Percentiles rank a stretch among this genome's conserved stretches.
phyloP scores from a whole-genome alignment of 2,113 vertebrate species.

The Phoxinus phoxinus region DNA sequence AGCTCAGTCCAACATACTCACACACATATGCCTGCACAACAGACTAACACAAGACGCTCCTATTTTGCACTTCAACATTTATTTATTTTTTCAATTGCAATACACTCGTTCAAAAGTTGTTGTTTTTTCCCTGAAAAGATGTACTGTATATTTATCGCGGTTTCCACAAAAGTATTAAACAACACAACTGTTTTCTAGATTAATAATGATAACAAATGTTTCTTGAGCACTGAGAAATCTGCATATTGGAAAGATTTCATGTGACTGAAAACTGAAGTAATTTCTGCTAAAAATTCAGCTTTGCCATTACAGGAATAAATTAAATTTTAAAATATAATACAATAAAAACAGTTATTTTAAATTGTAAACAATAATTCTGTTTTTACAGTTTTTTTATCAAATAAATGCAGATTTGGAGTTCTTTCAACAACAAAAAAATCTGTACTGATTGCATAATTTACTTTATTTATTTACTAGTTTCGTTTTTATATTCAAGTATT shows the following conservation, averaged over 20 bases:
- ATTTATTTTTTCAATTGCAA: too few species aligned
- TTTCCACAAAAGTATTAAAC: neutral
- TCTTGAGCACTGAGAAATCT: neutral
- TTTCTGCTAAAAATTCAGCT: neutral
- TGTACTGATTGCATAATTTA: neutral
- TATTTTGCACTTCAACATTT: neutral
- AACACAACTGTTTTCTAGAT: neutral
- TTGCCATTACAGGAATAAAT: neutral
- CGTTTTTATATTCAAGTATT: neutral
- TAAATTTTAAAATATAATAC: neutral
- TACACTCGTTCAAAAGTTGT: too few species aligned
- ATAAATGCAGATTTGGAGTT: too few species aligned
- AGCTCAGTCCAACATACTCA: neutral
- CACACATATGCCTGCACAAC: conserved; percentile 41
- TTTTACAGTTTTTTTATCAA: too few species aligned
- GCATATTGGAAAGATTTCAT: neutral
- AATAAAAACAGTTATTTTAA: neutral
- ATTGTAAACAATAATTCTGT: neutral
- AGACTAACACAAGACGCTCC: conserved; percentile 16
- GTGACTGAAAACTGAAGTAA: neutral
- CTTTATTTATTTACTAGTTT: neutral
- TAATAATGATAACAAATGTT: neutral
- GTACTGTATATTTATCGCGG: too few species aligned
- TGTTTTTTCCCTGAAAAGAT: too few species aligned
- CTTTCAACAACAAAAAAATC: neutral